Percentiles rank a stretch among this genome's conserved stretches.
Conservation (phyloP, 2,888 invertebrate genomes). For the Nephrotoma appendiculata region DNA sequence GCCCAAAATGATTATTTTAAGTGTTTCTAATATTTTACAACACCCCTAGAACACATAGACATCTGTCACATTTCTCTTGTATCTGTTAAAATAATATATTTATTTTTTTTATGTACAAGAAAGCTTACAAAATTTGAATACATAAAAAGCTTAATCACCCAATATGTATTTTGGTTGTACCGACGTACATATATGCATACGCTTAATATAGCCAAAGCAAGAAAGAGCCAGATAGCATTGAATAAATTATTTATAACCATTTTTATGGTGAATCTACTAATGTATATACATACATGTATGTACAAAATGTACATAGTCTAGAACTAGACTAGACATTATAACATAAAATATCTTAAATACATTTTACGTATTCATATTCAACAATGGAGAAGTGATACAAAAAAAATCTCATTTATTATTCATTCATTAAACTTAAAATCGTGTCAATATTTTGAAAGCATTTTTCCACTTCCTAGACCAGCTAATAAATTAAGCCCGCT, state of each 20-base stretch:
- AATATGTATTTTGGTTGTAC: not conserved
- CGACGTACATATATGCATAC: not conserved
- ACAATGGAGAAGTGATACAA: not conserved
- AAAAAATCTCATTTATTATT: not conserved
- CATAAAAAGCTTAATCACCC: not conserved
- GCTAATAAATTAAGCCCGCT: not conserved
- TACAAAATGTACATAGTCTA: not conserved
- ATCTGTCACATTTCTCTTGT: not conserved
- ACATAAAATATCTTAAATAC: not conserved
- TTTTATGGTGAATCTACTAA: not conserved
- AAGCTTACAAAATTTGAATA: not conserved
- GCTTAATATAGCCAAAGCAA: not conserved
- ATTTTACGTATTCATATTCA: not conserved
- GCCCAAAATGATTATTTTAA: not conserved
- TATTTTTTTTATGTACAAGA: not conserved
- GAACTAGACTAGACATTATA: not conserved
- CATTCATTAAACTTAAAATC: not conserved
- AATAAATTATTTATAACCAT: not conserved
- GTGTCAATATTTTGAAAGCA: not conserved
- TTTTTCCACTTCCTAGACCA: not conserved
- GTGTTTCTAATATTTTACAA: not conserved
- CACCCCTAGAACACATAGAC: not conserved
- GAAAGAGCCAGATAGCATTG: not conserved
- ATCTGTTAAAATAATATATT: not conserved
- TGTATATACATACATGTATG: not conserved